Conservation (phyloP, 2,888 invertebrate species). For the Brassicogethes aeneus region DNA sequence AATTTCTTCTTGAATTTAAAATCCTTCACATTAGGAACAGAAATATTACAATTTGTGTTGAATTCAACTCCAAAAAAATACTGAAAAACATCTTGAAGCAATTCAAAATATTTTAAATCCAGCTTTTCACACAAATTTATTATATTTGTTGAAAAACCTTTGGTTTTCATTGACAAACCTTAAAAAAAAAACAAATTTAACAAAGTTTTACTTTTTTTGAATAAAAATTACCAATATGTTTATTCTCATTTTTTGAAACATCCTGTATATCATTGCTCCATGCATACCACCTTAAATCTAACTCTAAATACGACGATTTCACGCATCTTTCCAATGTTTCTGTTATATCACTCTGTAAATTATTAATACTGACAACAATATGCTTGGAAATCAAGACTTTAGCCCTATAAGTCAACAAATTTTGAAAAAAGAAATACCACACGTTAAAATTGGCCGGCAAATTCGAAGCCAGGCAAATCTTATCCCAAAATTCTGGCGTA, state of each 20-base stretch:
- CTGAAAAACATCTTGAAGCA: conserved; percentile 60
- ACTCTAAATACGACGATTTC: conserved; percentile 18
- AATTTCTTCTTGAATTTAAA: conserved; percentile 32
- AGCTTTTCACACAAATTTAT: conserved; percentile 60
- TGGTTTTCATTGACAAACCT: conserved; percentile 65
- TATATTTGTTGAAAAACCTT: conserved; percentile 66
- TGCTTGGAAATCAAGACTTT: conserved; percentile 50
- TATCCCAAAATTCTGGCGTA: conserved; percentile 53
- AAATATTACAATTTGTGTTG: conserved; percentile 17
- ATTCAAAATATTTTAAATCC: conserved; percentile 51
- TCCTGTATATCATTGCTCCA: conserved; percentile 62
- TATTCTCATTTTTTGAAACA: conserved; percentile 36
- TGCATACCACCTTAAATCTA: conserved; percentile 60
- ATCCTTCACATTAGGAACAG: conserved; percentile 16
- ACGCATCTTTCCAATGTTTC: conserved; percentile 21
- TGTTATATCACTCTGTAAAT: conserved; percentile 39
- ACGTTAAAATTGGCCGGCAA: conserved; percentile 52
- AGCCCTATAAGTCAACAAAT: conserved; percentile 60
- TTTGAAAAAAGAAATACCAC: conserved; percentile 66
- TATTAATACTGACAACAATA: conserved; percentile 27
- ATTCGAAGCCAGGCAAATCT: conserved; percentile 51
- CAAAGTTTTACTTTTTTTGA: conserved; percentile 3
- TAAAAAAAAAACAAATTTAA: too few relatives aligned
- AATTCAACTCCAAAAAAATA: conserved; percentile 53
- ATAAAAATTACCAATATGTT: conserved; percentile 28